phyloP scores from a whole-genome alignment of 2,888 invertebrate genomes.

The Nomada flava region DNA sequence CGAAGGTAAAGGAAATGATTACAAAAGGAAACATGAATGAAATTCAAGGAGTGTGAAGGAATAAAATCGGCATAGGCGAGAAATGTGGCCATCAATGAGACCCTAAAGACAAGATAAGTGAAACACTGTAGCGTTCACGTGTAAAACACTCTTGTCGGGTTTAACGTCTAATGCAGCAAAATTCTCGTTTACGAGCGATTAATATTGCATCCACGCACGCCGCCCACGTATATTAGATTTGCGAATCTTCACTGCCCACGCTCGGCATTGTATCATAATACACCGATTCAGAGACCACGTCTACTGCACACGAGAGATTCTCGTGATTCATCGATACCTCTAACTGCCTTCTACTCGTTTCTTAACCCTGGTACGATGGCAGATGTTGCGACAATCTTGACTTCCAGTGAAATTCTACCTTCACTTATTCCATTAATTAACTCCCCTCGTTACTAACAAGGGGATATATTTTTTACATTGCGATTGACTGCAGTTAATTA shows the following conservation, averaged over 20 bases:
- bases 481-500: too few species aligned
- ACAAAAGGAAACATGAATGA: too few species aligned
- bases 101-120: background rate
- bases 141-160: conserved; percentile 12
- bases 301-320: conserved; percentile 40
- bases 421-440: background rate
- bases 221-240: conserved; percentile 53
- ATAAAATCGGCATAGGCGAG: too few species aligned
- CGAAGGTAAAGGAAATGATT: too few species aligned
- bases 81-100: too few species aligned
- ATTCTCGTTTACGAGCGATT: conserved; percentile 64
- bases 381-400: background rate
- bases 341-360: conserved; percentile 18
- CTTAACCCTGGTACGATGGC: background rate
- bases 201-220: conserved; percentile 61
- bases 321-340: conserved; percentile 61
- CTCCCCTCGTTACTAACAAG: too few species aligned
- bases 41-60: too few species aligned
- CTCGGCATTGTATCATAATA: conserved; percentile 42
- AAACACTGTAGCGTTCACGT: background rate
- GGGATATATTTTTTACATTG: too few species aligned
- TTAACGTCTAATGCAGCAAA: conserved; percentile 39
- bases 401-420: background rate
- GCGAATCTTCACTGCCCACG: conserved; percentile 62
- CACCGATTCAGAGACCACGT: conserved; percentile 55